Base-by-base conservation (phyloP, 2,888 invertebrate species). In the Neoaliturus tenellus region DNA sequence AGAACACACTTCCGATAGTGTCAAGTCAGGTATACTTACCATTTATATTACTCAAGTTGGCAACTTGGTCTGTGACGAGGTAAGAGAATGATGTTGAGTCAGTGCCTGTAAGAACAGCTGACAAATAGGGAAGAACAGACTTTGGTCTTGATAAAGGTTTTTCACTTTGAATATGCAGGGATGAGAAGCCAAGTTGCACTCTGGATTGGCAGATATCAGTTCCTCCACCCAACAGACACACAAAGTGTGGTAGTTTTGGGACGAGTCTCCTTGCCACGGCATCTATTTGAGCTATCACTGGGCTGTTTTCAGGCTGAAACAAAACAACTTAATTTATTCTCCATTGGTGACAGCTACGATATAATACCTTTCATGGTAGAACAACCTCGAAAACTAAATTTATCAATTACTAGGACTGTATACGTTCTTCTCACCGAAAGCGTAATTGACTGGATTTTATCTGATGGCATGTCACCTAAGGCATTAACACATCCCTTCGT, bases 201-300 rank as follows among this genome's bases (percentile, higher is more conserved):
- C 80, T 55, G 28, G 62, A 23, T 4, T 62, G 23, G 39, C 80
- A 80, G 17, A 80, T 62, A 0, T 8, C 12, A 23, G 58, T 25
- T n/a, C 55, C 12, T n/a, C 80, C 80, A 20, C 80, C 80, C 14
- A 80, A 20, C 10, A 80, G 80, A 20, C 80, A 80, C 0, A 80
- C 80, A 31, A 80, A 80, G 12, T 58, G 62, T 8, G 0, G n/a
- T 0, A 58, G 39, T n/a, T 80, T 25, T n/a, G 80, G 80, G 10
- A 62, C 35, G 25, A 28, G 28, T 25, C 23, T 2, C 25, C 62
- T 55, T 1, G 58, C 23, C 12, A 41, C 62, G 1, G 35, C 31
- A 25, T 80, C 80, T 17, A 80, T 3, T 8, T 80, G 35, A 8
- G 35, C 33, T 0, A 80, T 51, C 14, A 17, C 28, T 17, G 31